Base-by-base conservation (phyloP, 1,140 invertebrate genomes). In the Temnothorax longispinosus region DNA sequence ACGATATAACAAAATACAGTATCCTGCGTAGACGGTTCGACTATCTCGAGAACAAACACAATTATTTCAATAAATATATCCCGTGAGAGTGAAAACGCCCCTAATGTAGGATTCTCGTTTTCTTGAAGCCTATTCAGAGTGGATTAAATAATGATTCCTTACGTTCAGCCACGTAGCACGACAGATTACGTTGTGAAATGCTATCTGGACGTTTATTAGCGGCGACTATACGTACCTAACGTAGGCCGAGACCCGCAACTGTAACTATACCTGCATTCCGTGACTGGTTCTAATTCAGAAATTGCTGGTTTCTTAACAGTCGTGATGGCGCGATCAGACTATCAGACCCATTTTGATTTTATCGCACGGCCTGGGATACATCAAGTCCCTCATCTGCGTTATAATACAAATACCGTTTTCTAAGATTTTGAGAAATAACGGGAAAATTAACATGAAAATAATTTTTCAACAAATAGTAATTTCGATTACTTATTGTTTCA, bases 261-360 rank as follows among this genome's bases (percentile, higher is more conserved):
- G 91, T 92, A 91, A 78, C 78, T 72, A 56, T 77, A 74, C 86
- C 88, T 89, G 84, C 88, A 71, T 90, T 92, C 88, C 91, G 92
- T 93, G 92, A 94, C 93, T 89, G 87, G 89, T 93, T 91, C 89
- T 94, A 94, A 94, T 95, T 94, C 88, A 89, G 80, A 92, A 95
- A 94, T 94, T 94, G 92, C 88, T 65, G 92, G 93, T 94, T 94
- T 90, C 88, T 89, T 92, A 93, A 93, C 89, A 85, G 87, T 78
- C 88, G 75, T 92, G 89, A 93, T 91, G 82, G 89, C 80, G 88
- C 87, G 69, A 85, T 75, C 80, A 85, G 82, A 88, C 87, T 88
- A 85, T 75, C 80, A 85, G 82, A 88, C 87, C 89, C 88, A 84
- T 89, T 67, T 74, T 60, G 90, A 91, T 94, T 76, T 41, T 58